phyloP scores from a whole-genome alignment of 2,888 invertebrate genomes.

The Invenusta paracnida region DNA sequence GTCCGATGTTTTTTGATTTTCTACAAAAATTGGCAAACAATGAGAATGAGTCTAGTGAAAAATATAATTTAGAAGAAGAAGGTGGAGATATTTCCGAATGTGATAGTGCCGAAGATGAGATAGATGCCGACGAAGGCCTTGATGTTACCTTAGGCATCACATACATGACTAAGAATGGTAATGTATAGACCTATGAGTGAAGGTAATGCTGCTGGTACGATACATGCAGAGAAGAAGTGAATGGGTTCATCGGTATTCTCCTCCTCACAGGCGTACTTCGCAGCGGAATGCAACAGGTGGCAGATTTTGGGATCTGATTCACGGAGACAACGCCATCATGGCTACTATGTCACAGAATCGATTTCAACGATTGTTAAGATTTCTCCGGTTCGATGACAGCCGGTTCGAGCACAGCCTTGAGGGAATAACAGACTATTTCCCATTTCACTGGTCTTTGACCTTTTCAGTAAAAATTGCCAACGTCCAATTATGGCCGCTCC shows the following conservation, averaged over 20 bases:
- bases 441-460: too few relatives aligned
- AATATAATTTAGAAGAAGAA: neutral
- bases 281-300: too few relatives aligned
- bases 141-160: neutral
- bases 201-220: neutral
- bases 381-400: too few relatives aligned
- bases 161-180: neutral
- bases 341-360: too few relatives aligned
- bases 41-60: neutral
- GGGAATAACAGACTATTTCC: too few relatives aligned
- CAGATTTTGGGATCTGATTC: too few relatives aligned
- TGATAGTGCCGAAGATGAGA: neutral
- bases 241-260: neutral
- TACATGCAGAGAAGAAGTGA: neutral
- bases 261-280: too few relatives aligned
- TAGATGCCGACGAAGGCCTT: neutral
- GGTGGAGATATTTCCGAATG: constrained; percentile 2
- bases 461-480: too few relatives aligned
- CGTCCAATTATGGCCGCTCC: too few relatives aligned
- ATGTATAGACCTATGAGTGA: neutral
- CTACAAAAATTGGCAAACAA: neutral
- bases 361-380: too few relatives aligned
- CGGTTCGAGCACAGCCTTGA: too few relatives aligned
- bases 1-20: neutral
- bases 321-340: too few relatives aligned